A percentile compares a stretch with the other conserved stretches of the same genome.
These are phyloP conservation scores for Apostichopus japonicus DNA, from an alignment of 35 echinoderm and acorn worm species.

Conservation along the genomic window DNA sequence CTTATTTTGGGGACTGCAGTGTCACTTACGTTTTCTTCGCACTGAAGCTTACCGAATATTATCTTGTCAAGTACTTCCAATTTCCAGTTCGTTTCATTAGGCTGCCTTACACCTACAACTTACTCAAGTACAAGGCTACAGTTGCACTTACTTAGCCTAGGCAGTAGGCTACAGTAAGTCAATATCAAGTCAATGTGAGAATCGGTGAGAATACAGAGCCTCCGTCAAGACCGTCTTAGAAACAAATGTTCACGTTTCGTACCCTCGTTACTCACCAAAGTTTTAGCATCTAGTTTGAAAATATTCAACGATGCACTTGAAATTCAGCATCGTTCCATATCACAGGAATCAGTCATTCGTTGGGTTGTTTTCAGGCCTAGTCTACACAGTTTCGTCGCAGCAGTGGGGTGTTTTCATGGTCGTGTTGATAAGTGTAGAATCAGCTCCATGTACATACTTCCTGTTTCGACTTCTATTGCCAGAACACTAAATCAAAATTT, in stretches of 20 bases:
- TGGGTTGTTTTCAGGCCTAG: conserved; percentile 3
- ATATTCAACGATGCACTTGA: background rate
- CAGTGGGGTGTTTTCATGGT: conserved; percentile 1
- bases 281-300: background rate
- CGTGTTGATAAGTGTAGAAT: background rate
- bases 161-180: too few relatives aligned
- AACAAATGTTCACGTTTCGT: background rate
- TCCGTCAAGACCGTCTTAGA: too few relatives aligned
- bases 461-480: conserved; percentile 9
- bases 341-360: background rate
- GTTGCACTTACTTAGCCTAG: too few relatives aligned
- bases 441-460: conserved; percentile 6
- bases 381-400: background rate
- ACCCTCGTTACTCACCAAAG: background rate
- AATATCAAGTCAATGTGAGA: too few relatives aligned
- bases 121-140: too few relatives aligned
- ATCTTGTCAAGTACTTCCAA: too few relatives aligned
- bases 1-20: too few relatives aligned
- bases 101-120: too few relatives aligned
- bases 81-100: too few relatives aligned
- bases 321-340: background rate
- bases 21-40: too few relatives aligned
- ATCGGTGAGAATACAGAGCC: too few relatives aligned
- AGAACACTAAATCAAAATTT: background rate
- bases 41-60: too few relatives aligned